Base-by-base conservation (phyloP, 2,888 invertebrate genomes). In the Protonemura montana region DNA sequence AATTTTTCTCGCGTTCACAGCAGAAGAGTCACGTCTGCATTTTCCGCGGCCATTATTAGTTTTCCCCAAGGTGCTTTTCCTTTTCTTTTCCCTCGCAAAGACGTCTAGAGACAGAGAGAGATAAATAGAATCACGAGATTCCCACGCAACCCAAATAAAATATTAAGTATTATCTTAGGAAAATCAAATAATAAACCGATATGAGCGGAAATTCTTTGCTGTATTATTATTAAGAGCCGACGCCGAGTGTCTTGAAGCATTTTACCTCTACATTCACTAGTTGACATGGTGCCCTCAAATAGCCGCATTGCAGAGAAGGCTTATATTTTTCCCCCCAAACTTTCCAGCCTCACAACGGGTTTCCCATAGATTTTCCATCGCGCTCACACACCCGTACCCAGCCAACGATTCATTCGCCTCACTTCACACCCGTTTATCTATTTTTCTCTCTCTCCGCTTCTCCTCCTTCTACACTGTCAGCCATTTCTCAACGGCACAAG, bases 391-490 rank as follows among this genome's bases (percentile, higher is more conserved):
- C 35, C 10, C 35, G 35, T 35, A 35, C 35, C 35, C 35, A n/a
- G n/a, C n/a, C n/a, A n/a, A 35, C 35, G 35, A 35, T 35, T 35
- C 10, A 35, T 78, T 27, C 78, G n/a, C 78, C 28, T 78, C 25
- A 78, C 78, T 78, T 78, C 28, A 27, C 78, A 27, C 78, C 6
- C 78, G 78, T 78, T 78, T 28, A 78, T 78, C 78, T 78, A 27
- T 26, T 16, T 28, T 16, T 27, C 27, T 78, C n/a, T 28, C n/a
- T 26, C 59, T 59, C 59, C 13, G 2, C 59, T 7, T 59, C 13
- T 59, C 21, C 21, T 35, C 35, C 10, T 35, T 35, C 35, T 35
- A 10, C n/a, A n/a, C 35, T 59, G 59, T 59, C 59, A 59, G 59
- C 59, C 59, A 59, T 59, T 59, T 59, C 59, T 59, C 59, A 13